Conservation (phyloP, 2,888 invertebrate genomes). For the Drosophila limbata region DNA sequence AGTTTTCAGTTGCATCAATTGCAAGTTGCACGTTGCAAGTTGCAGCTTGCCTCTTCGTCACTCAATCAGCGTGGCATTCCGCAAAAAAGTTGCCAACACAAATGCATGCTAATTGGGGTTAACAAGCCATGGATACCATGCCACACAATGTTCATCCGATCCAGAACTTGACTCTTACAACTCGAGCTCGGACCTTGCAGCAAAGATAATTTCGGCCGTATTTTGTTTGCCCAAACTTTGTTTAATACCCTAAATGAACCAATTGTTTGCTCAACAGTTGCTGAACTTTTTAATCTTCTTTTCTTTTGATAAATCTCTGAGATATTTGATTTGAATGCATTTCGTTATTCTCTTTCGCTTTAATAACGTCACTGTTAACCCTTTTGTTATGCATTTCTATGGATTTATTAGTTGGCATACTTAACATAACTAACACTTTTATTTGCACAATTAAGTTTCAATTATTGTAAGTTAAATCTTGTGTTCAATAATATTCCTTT, state of each 20-base stretch:
- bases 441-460: too few species aligned
- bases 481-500: too few species aligned
- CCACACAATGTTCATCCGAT: slow-evolving; percentile 17
- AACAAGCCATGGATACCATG: slow-evolving; percentile 56
- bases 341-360: neutral
- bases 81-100: slow-evolving; percentile 46
- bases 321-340: slow-evolving; percentile 1
- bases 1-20: slow-evolving; percentile 20
- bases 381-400: neutral
- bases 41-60: slow-evolving; percentile 34
- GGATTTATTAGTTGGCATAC: neutral
- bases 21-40: slow-evolving; percentile 16
- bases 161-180: slow-evolving; percentile 8
- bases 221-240: slow-evolving; percentile 11
- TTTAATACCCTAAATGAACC: slow-evolving; percentile 13
- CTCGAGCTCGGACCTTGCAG: slow-evolving; percentile 16
- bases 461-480: too few species aligned
- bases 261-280: slow-evolving; percentile 15
- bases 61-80: slow-evolving; percentile 53
- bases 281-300: slow-evolving; percentile 2
- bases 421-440: too few species aligned
- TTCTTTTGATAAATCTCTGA: neutral
- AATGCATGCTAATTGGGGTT: slow-evolving; percentile 73
- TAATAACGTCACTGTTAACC: slow-evolving; percentile 17
- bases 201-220: slow-evolving; percentile 8